These are phyloP conservation scores for Pristionchus entomophagus DNA, from an alignment of 2,888 invertebrate genomes.

Conservation along the genomic window DNA sequence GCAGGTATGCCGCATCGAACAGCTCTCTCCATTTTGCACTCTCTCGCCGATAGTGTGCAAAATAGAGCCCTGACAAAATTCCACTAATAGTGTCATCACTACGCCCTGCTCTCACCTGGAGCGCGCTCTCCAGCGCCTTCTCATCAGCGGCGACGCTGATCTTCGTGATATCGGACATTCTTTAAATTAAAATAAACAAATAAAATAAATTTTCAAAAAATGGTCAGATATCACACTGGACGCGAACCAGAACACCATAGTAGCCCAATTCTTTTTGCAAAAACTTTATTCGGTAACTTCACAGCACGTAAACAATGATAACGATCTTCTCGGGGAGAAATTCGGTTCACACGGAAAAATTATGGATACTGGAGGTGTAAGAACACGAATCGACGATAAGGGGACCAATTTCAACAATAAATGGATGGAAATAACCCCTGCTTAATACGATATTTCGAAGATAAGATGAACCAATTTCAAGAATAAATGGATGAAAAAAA, in stretches of 20 bases:
- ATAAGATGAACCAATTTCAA: neutral
- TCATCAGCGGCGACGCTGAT: slow-evolving; percentile 12
- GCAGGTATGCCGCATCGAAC: too few species aligned
- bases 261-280: neutral
- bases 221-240: slow-evolving; percentile 18
- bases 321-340: too few species aligned
- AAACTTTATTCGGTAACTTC: neutral
- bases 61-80: too few species aligned
- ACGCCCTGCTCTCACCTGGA: too few species aligned
- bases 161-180: slow-evolving; percentile 12
- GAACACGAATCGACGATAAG: too few species aligned
- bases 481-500: neutral
- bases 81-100: too few species aligned
- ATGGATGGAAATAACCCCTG: neutral
- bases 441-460: too few species aligned
- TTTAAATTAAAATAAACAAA: neutral
- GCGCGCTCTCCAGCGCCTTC: slow-evolving; percentile 6
- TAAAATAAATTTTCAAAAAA: neutral
- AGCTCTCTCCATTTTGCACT: too few species aligned
- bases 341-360: too few species aligned
- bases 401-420: neutral
- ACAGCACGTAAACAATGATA: neutral
- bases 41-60: too few species aligned
- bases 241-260: neutral
- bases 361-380: too few species aligned